phyloP scores from a whole-genome alignment of 1,140 invertebrate species.

The Phocides pigmalion region DNA sequence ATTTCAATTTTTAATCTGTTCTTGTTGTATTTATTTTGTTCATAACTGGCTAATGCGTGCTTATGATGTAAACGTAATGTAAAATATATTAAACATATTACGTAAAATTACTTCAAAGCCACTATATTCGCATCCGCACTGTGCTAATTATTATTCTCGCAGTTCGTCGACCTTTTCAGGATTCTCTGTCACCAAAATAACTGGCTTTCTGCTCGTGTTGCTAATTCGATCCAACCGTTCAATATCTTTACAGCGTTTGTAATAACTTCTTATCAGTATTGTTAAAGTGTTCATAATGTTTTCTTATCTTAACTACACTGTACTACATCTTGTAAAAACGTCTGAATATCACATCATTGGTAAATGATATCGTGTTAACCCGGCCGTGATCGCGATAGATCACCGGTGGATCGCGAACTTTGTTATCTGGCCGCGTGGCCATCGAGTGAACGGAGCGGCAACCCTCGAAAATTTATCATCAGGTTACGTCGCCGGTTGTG shows the following conservation, averaged over 20 bases:
- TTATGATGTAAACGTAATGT: too few species aligned
- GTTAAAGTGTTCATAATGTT: slow-evolving; percentile 36
- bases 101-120: slow-evolving; percentile 6
- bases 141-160: slow-evolving; percentile 34
- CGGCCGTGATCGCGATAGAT: slow-evolving; percentile 60
- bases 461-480: slow-evolving; percentile 74
- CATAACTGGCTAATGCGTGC: too few species aligned
- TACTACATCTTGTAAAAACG: slow-evolving; percentile 35
- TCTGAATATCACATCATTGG: slow-evolving; percentile 56
- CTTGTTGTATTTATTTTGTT: too few species aligned
- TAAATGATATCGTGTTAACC: slow-evolving; percentile 56
- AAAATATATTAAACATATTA: not conserved
- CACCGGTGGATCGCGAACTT: slow-evolving; percentile 57
- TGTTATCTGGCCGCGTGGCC: slow-evolving; percentile 68
- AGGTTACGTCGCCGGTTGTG: slow-evolving; percentile 57
- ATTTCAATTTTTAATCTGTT: too few species aligned
- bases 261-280: slow-evolving; percentile 35
- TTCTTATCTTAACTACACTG: slow-evolving; percentile 25
- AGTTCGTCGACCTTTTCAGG: slow-evolving; percentile 55
- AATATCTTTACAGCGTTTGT: slow-evolving; percentile 9
- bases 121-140: slow-evolving; percentile 29
- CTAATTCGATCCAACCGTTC: slow-evolving; percentile 19
- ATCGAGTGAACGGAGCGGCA: slow-evolving; percentile 65
- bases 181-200: slow-evolving; percentile 55
- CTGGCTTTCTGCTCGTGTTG: slow-evolving; percentile 32